Evolutionary conservation across 2,113 vertebrate genomes (phyloP).

Genomic region (Mus pahari): DNA sequence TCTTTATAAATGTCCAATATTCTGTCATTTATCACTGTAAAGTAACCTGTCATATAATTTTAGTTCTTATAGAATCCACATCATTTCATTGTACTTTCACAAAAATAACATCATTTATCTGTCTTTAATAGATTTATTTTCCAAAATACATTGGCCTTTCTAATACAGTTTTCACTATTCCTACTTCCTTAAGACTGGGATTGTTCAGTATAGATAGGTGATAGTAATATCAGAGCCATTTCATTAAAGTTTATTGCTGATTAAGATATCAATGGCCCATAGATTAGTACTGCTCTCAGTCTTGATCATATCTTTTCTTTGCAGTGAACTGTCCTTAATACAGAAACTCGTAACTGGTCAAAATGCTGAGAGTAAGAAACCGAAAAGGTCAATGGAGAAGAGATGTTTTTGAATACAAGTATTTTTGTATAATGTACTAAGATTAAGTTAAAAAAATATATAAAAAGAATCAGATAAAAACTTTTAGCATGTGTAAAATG

Average conservation of each 20-base stretch:
- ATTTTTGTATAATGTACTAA: background rate
- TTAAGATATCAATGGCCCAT: constrained; percentile 3
- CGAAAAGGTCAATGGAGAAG: background rate
- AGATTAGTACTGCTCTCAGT: background rate
- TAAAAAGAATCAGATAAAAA: background rate
- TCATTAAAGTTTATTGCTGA: background rate
- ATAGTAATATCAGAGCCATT: background rate
- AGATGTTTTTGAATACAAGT: background rate
- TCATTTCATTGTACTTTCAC: background rate
- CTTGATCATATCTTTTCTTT: background rate
- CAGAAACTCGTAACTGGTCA: background rate
- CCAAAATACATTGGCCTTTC: background rate
- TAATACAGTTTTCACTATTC: background rate
- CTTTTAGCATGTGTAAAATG: no score
- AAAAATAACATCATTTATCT: constrained; percentile 14
- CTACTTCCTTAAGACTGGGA: background rate
- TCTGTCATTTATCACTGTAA: constrained; percentile 16
- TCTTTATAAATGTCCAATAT: constrained; percentile 45
- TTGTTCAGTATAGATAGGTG: background rate
- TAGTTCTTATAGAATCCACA: background rate
- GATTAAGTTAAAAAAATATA: background rate
- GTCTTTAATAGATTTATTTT: constrained; percentile 32
- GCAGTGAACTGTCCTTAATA: background rate
- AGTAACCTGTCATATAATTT: background rate
- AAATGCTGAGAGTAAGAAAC: background rate